Percentiles rank a stretch among this genome's conserved stretches.
Conservation (phyloP, 2,797 vertebrate genomes). For the Threskiornis aethiopicus region DNA sequence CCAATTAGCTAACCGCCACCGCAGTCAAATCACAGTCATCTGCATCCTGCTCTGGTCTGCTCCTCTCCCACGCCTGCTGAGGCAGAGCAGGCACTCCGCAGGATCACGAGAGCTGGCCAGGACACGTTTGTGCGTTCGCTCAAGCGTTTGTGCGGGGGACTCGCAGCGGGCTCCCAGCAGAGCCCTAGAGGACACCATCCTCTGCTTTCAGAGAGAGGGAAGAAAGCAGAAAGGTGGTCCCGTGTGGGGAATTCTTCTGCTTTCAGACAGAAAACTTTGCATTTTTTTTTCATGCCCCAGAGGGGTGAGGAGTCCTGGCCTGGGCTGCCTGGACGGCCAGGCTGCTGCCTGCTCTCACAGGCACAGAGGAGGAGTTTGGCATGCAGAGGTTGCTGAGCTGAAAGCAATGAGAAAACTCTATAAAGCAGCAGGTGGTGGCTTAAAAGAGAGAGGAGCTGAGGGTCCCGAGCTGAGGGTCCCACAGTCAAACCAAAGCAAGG, state of each 20-base stretch:
- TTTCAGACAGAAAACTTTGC: background rate
- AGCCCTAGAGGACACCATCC: background rate
- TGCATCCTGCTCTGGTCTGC: background rate
- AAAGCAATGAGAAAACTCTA: background rate
- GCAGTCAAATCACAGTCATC: background rate
- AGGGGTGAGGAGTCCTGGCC: background rate
- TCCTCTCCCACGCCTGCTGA: background rate
- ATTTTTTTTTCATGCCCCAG: background rate
- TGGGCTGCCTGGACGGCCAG: background rate
- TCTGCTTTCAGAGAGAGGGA: background rate
- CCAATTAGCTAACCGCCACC: background rate
- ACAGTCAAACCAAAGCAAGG: background rate
- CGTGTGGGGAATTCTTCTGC: background rate
- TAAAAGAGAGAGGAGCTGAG: background rate
- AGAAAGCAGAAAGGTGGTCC: background rate
- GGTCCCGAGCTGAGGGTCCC: background rate
- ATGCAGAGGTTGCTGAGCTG: background rate
- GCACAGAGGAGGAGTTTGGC: background rate
- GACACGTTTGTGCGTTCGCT: background rate
- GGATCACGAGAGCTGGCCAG: background rate
- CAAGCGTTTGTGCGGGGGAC: accelerated
- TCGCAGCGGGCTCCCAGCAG: accelerated
- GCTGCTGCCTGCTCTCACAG: background rate
- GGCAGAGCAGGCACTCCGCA: background rate
- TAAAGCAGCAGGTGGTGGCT: background rate